Percentiles rank a stretch among this genome's conserved stretches.
These are phyloP conservation scores for Nasua narica DNA, from an alignment of 2,797 vertebrate species.

Conservation along the genomic window DNA sequence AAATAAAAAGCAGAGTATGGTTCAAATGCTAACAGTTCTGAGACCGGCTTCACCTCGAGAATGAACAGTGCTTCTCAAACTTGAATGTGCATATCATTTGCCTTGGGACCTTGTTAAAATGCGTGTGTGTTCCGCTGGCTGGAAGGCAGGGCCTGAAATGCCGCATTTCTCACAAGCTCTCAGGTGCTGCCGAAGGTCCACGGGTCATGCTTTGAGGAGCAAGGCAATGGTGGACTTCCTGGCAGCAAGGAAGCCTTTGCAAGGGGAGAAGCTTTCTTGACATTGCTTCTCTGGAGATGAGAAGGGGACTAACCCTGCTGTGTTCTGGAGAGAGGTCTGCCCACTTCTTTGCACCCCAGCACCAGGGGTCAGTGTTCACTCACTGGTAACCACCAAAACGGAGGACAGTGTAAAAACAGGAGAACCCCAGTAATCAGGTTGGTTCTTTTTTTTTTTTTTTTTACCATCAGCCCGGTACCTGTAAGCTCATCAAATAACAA, in stretches of 20 bases:
- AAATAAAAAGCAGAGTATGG: background rate
- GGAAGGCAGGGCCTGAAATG: background rate
- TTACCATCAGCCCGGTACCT: background rate
- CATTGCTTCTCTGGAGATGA: background rate
- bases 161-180: background rate
- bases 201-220: background rate
- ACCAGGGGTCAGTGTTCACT: background rate
- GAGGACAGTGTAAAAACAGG: background rate
- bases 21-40: background rate
- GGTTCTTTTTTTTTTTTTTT: too few species aligned
- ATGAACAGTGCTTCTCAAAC: background rate
- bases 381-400: background rate
- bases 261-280: background rate
- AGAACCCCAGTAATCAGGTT: background rate
- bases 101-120: background rate
- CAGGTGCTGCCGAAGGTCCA: background rate
- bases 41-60: background rate
- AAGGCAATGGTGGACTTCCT: background rate
- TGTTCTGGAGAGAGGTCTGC: background rate
- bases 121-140: background rate
- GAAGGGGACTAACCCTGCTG: background rate
- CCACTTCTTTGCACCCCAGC: background rate
- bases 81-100: accelerated
- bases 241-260: background rate
- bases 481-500: background rate